Evolutionary conservation across 2,888 invertebrate species (phyloP).

Genomic region (Polyommatus icarus): DNA sequence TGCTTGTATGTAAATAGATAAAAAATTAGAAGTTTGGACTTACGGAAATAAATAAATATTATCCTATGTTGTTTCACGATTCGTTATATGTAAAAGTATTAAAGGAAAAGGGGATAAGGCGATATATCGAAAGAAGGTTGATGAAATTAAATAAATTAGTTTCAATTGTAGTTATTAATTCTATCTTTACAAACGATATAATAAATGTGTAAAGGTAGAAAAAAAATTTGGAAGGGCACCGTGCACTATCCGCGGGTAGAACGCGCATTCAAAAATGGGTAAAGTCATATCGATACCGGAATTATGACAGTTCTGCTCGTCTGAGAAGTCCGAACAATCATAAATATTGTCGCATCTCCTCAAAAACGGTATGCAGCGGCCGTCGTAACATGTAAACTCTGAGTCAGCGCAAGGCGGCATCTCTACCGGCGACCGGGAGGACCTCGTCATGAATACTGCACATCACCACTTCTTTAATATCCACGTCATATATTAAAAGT

Average conservation of each 20-base stretch:
- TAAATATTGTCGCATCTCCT: constrained; percentile 93
- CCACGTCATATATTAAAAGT: constrained; percentile 12
- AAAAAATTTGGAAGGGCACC: neutral
- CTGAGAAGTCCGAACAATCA: constrained; percentile 94
- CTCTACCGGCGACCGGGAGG: constrained; percentile 58
- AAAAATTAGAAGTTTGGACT: neutral
- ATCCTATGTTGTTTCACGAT: too few species aligned
- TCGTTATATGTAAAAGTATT: too few species aligned
- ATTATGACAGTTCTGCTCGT: constrained; percentile 91
- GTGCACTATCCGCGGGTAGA: neutral
- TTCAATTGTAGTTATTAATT: too few species aligned
- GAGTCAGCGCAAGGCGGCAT: constrained; percentile 77
- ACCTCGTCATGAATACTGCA: constrained; percentile 66
- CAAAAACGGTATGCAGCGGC: constrained; percentile 87
- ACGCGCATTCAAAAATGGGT: constrained; percentile 52
- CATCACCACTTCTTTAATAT: constrained; percentile 48
- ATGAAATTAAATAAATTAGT: too few species aligned
- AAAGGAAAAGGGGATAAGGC: too few species aligned
- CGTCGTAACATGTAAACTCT: constrained; percentile 87
- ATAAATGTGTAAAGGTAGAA: neutral
- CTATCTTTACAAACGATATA: too few species aligned
- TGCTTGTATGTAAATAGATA: neutral
- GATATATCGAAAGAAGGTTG: too few species aligned
- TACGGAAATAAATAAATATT: too few species aligned
- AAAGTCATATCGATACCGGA: constrained; percentile 65